These are phyloP conservation scores for Diogma glabrata DNA, from an alignment of 2,888 invertebrate genomes.

Conservation along the genomic window DNA sequence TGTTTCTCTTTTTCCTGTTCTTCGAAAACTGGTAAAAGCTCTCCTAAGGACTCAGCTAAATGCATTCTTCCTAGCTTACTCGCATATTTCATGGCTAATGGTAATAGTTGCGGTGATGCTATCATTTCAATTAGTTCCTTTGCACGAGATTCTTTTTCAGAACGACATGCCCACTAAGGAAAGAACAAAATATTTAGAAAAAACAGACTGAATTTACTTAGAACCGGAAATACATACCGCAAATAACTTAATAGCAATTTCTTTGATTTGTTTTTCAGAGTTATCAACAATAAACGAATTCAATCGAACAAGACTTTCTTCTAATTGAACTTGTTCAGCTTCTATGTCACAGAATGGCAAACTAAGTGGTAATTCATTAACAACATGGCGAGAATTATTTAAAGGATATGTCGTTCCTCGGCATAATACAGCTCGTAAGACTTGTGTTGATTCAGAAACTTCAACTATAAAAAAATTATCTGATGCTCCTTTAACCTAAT, in stretches of 20 bases:
- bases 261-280: conserved; percentile 55
- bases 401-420: conserved; percentile 81
- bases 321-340: conserved; percentile 70
- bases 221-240: no score
- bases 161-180: no score
- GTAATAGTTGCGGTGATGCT: conserved; percentile 62
- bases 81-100: conserved; percentile 82
- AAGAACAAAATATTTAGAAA: no score
- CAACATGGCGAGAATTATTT: conserved; percentile 74
- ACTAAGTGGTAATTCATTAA: conserved; percentile 61
- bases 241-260: conserved; percentile 79
- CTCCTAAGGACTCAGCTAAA: conserved; percentile 64
- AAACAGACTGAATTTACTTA: no score
- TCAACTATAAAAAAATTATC: conserved; percentile 68
- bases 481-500: conserved; percentile 55
- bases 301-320: conserved; percentile 59
- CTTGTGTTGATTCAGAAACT: conserved; percentile 64
- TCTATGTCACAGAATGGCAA: conserved; percentile 67
- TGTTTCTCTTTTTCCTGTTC: no score
- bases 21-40: conserved; percentile 40
- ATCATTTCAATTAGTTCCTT: conserved; percentile 76
- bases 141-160: conserved; percentile 74
- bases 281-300: conserved; percentile 49
- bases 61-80: conserved; percentile 62
- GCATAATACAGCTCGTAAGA: conserved; percentile 72